Evolutionary conservation across 2,113 vertebrate genomes (phyloP), one percentile per base, ranked within the genome.

Genomic region (Noturus placidus): DNA sequence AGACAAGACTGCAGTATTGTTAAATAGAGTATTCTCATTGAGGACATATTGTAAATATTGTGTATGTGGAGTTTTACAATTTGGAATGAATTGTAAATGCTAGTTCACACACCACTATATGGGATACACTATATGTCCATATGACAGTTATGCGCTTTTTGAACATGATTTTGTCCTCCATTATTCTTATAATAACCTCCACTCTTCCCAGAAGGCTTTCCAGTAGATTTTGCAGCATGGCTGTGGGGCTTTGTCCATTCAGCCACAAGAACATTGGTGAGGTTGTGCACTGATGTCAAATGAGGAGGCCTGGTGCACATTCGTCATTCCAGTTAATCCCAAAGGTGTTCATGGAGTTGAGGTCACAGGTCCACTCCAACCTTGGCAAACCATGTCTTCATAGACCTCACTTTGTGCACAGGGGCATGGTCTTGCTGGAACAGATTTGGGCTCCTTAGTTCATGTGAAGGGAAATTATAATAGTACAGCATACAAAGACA

Each of bases 31-130:
- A 63, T 63, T 59, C 7, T 30, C 22, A 46, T 13, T 86, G 5
- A 78, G 14, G 59, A 46, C 20, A 9, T 61, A 57, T 65, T 88
- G 70, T 88, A 82, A 59, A 83, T 87, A 83, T 33, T 78, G 22
- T 82, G 15, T 59, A 57, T 61, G 46, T 82, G 42, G 20, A 35
- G 50, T 19, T 88, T 69, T 30, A 27, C 1, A 46, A 67, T 69
- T 79, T 74, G 83, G n/a, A 63, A 81, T 87, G 38, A 72, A 22
- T 30, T 56, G 33, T 57, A 54, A 81, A 42, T 61, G 61, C 38
- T 83, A 35, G 6, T 76, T 83, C 67, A 13, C 17, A 61, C 52
- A 81, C 9, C 15, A 57, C 46, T 80, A 38, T 33, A 79, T 50
- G 50, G 30, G 13, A 46, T 77, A 25, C 27, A 67, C n/a, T 30